Evolutionary conservation across 2,888 invertebrate species (phyloP).

Genomic region (Stenchaetothrips biformis): DNA sequence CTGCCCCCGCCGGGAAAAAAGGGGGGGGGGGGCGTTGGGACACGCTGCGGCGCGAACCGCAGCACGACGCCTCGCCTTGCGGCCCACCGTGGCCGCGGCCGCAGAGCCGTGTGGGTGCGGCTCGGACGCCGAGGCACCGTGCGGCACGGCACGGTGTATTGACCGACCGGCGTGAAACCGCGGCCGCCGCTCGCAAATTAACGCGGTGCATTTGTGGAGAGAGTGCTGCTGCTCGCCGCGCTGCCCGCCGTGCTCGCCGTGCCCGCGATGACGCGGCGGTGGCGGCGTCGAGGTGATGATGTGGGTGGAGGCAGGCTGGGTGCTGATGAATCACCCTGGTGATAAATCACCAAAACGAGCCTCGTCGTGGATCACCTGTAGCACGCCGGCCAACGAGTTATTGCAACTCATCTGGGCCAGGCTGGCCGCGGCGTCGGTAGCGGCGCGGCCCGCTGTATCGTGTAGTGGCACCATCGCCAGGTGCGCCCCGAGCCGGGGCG

Average conservation of each 20-base stretch:
- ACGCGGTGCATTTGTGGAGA: neutral
- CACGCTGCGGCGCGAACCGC: no score
- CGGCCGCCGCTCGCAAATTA: neutral
- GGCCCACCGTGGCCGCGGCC: neutral
- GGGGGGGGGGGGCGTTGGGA: neutral
- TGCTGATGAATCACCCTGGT: constrained; percentile 14
- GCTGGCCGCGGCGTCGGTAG: neutral
- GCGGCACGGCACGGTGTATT: neutral
- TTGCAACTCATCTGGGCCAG: neutral
- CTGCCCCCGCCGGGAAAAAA: no score
- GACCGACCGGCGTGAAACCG: neutral
- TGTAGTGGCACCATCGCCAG: no score
- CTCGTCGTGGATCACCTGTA: neutral
- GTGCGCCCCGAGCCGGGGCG: no score
- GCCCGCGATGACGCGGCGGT: no score
- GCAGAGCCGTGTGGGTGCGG: neutral
- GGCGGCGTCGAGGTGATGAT: neutral
- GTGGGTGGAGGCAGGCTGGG: neutral
- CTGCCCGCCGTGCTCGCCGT: no score
- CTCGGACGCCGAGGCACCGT: neutral
- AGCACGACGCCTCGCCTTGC: neutral
- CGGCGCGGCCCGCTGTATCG: no score
- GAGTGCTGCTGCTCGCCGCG: neutral
- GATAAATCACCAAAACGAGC: constrained; percentile 21
- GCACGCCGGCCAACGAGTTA: neutral